phyloP scores from a whole-genome alignment of 2,113 vertebrate genomes.

The Stigmatopora nigra region DNA sequence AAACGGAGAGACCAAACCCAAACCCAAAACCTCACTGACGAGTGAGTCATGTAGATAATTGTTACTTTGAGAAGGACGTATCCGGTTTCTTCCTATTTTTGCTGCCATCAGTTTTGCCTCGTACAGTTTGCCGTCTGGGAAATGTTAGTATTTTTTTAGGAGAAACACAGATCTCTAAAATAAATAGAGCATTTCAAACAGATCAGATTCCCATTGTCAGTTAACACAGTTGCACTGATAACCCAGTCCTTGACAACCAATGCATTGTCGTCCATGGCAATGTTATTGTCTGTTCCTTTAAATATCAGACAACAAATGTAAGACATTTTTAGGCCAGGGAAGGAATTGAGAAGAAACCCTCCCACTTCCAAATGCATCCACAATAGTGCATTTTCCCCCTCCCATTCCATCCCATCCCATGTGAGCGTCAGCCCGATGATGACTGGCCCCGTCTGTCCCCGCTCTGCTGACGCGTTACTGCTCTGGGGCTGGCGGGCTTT shows the following conservation, averaged over 20 bases:
- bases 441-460: conserved; percentile 57
- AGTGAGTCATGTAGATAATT: conserved; percentile 67
- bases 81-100: conserved; percentile 53
- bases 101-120: conserved; percentile 27
- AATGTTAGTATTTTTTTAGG: conserved; percentile 59
- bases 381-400: conserved; percentile 24
- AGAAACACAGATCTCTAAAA: conserved; percentile 8
- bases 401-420: conserved; percentile 55
- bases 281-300: conserved; percentile 17
- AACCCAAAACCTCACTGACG: conserved; percentile 44
- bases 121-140: conserved; percentile 50
- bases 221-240: background rate
- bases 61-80: conserved; percentile 57
- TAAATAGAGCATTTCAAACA: conserved; percentile 19
- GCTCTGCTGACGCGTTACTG: conserved; percentile 40
- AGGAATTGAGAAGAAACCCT: conserved; percentile 36
- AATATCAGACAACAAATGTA: conserved; percentile 30
- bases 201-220: background rate
- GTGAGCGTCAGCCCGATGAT: conserved; percentile 57
- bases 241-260: no score
- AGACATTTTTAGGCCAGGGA: conserved; percentile 26
- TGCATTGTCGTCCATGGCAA: background rate
- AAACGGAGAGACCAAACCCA: conserved; percentile 42
- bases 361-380: conserved; percentile 19
- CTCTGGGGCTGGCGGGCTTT: conserved; percentile 59